Base-by-base conservation (phyloP, 1,140 invertebrate genomes). In the Dendroctonus valens region DNA sequence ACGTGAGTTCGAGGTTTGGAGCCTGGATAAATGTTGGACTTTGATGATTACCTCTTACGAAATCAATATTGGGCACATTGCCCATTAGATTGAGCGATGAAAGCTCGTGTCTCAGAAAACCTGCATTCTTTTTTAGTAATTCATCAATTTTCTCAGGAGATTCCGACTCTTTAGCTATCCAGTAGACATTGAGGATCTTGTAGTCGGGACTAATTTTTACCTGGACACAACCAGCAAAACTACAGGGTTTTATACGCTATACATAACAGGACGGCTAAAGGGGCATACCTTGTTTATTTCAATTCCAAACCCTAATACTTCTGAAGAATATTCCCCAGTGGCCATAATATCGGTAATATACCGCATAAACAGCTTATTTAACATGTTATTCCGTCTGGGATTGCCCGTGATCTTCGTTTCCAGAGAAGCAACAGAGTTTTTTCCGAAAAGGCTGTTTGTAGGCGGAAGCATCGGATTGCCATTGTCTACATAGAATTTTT, bases 291-390 rank as follows among this genome's bases (percentile, higher is more conserved):
- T 80, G 7, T 85, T 83, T 66, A 92, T 85, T 80, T 91, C 87
- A 65, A 92, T 83, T 7, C 84, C 84, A 69, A 79, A 79, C 5
- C 86, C 86, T n/a, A 84, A 44, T 64, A 91, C 74, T 41, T 83
- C 73, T 37, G 82, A 74, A 5, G 84, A 79, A 14, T 85, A 78
- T 69, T 86, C 84, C 2, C 87, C 88, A 5, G 87, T 87, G 3
- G 88, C 82, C 82, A 92, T 82, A 7, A 90, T 75, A 71, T 91
- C 89, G 0, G 89, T 90, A 12, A 92, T 86, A 51, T 90, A 79
- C 72, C 85, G 84, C 89, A 91, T 91, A 70, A 91, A 91, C n/a
- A 91, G 65, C 78, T 89, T 89, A 76, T 91, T 91, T 7, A 92
- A 75, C 44, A 91, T 83, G 0, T 79, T 77, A 6, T 85, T 78